A percentile compares a stretch with the other conserved stretches of the same genome.
Evolutionary conservation across 1,140 invertebrate genomes (phyloP).

Genomic region (Trypoxylus dichotomus): DNA sequence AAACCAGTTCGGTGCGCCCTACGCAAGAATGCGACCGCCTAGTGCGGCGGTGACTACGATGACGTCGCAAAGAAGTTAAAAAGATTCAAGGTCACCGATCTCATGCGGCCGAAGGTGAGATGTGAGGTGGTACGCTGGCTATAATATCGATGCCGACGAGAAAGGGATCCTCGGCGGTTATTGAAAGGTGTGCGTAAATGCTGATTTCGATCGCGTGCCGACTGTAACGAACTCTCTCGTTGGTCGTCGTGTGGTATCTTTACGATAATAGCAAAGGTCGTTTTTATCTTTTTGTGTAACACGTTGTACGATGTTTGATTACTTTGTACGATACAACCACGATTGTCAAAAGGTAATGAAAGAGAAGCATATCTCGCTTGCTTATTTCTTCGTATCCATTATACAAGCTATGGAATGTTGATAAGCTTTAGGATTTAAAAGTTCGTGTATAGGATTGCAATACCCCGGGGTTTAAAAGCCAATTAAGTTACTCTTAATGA

Average conservation of each 20-base stretch:
- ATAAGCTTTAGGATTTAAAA: too few species aligned
- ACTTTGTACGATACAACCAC: background rate
- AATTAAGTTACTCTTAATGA: too few species aligned
- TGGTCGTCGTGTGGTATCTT: background rate
- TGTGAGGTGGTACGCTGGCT: background rate
- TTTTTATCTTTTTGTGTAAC: background rate
- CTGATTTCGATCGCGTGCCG: background rate
- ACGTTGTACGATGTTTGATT: background rate
- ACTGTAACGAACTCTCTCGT: background rate
- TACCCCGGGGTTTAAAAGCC: too few species aligned
- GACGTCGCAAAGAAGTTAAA: background rate
- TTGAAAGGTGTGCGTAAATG: background rate
- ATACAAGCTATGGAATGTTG: too few species aligned
- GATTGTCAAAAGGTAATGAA: background rate
- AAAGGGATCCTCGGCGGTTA: background rate
- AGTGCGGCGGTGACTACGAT: background rate
- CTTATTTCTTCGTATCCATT: background rate
- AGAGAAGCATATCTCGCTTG: background rate
- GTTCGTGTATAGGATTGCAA: too few species aligned
- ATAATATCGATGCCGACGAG: background rate
- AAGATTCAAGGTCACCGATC: conserved; percentile 26
- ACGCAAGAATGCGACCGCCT: conserved; percentile 24
- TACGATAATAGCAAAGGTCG: background rate
- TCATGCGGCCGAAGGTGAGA: background rate
- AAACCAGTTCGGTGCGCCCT: conserved; percentile 21